Evolutionary conservation across 2,113 vertebrate genomes (phyloP), one percentile per base, ranked within the genome.

Genomic region (Oceanites oceanicus): DNA sequence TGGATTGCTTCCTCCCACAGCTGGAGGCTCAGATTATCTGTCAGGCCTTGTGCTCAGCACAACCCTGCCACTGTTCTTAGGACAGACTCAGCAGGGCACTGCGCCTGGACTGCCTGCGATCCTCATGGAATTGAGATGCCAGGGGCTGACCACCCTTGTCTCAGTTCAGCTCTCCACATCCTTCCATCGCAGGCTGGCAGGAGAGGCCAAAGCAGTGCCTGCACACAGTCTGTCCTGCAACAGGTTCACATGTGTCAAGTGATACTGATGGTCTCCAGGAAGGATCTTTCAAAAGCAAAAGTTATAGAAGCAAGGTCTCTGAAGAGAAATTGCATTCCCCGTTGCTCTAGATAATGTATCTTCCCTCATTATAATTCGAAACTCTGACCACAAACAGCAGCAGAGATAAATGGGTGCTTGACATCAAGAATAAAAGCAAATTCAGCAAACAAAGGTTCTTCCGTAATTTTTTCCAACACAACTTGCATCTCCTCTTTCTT

Each of bases 181-280:
- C 45, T 22, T 15, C 23, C 29, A 7, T 2, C 4, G 5, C 45
- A 42, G 26, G 19, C 72, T 47, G 38, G 65, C 3, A 38, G 55
- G 30, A 44, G n/a, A 55, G 42, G 29, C 16, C 13, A 1, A 22
- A 45, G 32, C 0, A 15, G 27, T 2, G 27, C 38, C 4, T 2
- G 5, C 42, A 13, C 9, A 19, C 2, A 23, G 44, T 9, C 32
- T 40, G 44, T 19, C 70, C 83, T 38, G n/a, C 56, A 49, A 38
- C 30, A 18, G 42, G 32, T 26, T 65, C 63, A 63, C 16, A 3
- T 1, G 4, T 30, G 34, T 29, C 56, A 52, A 40, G 34, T 2
- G 22, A n/a, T 13, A 34, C 42, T 4, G 8, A 21, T 42, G 21
- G 38, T 52, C 52, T 61, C 53, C 53, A 49, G 21, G 30, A 83